Base-by-base conservation (phyloP, 2,113 vertebrate genomes). In the Paracanthobrama guichenoti region DNA sequence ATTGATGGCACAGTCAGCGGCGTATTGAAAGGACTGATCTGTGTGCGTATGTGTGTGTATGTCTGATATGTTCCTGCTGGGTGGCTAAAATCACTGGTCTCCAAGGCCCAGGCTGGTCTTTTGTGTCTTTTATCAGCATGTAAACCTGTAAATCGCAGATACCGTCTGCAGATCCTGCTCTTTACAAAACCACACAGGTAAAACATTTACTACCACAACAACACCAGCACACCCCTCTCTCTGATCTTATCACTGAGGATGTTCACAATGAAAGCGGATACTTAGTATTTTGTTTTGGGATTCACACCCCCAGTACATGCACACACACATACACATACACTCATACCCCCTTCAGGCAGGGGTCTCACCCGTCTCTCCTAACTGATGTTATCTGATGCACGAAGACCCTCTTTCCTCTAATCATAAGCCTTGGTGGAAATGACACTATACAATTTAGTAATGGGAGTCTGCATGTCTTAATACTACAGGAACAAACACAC, bases 131-230 rank as follows among this genome's bases (percentile, higher is more conserved):
- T 96, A 97, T 97, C 96, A 96, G 95, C 89, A 93, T 92, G 92
- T 93, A 97, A 97, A 97, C 97, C 97, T 95, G 97, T 97, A 97
- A 97, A 97, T 98, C 92, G 95, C 94, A 93, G 94, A 95, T 96
- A 95, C 95, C 97, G 97, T 97, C 96, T 95, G 92, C 92, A 92
- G 95, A 95, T 93, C 91, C 92, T 85, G 93, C 88, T 91, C 90
- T 93, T 84, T 75, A 90, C 92, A 93, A 94, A 87, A 83, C 76
- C 90, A 87, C 88, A 89, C 91, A 92, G 92, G 93, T 94, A 92
- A 90, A 95, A 92, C 89, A 91, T 89, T 92, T 94, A 95, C 92
- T 91, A 89, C 83, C 78, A 84, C 69, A 89, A 93, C 93, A 94
- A 93, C 89, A 85, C 72, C 84, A 39, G 59, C 76, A 55, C 72